Evolutionary conservation across 2,797 vertebrate species (phyloP), one percentile per base, ranked within the genome.

Genomic region (Garrulus glandarius): DNA sequence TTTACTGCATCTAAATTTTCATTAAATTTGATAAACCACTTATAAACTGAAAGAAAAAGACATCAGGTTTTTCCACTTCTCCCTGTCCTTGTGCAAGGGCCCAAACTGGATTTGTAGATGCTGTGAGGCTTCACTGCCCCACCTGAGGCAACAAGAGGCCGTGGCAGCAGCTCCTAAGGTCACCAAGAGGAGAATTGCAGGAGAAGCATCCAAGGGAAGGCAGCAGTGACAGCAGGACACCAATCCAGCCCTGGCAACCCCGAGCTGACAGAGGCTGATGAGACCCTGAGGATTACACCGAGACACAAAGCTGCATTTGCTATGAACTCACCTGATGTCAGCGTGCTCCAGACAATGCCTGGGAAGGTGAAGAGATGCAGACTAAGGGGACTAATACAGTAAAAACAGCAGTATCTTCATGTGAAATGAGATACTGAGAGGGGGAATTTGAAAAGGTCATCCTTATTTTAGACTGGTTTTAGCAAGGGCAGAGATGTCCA

Each of bases 131-230:
- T 41, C 13, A 3, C 26, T 70, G 47, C 10, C 56, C 60, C 14
- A 6, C 16, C 21, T 0, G 0, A 64, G 30, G 63, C 30, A 68
- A 13, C 29, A 53, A 50, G 10, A 55, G 10, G 26, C 20, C 0
- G 0, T 15, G 57, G 36, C 65, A 89, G 88, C 37, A 77, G 17
- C 53, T 63, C 71, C 49, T 52, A 63, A 55, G 72, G 88, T 57
- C 88, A 85, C 16, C 37, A 23, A 13, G 43, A 36, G 71, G 5
- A 63, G 82, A 67, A 68, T 0, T 19, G 34, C n/a, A 74, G 20
- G 18, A 78, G 49, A 10, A 76, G 32, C 53, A 70, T 10, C 32
- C 50, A 8, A 26, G 64, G 0, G 10, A 77, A 49, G 4, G 4
- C 63, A 81, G 32, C 0, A 0, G 86, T 20, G 81, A 61, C 50